Evolutionary conservation across 2,797 vertebrate genomes (phyloP), one percentile per base, ranked within the genome.

Genomic region (Pangasius larnaudii): DNA sequence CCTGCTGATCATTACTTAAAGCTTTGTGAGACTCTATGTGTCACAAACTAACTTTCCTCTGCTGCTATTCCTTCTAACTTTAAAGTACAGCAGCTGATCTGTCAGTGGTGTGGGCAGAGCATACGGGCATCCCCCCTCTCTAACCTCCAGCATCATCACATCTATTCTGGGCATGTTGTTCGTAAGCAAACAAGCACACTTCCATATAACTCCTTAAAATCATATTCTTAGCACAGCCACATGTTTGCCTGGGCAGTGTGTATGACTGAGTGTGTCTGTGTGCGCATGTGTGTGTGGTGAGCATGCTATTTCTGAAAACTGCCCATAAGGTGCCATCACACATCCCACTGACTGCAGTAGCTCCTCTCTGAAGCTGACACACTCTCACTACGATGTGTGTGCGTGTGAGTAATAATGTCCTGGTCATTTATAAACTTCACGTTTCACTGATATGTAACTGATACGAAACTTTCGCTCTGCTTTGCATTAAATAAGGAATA

Each of bases 261-360:
- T 89, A 87, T 85, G 80, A 90, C 81, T 80, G 86, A 75, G 79
- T 80, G 81, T 87, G 82, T 88, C 80, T 63, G 78, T 67, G 85
- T 87, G 88, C 78, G 80, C 53, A 85, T 91, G 88, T 82, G 85
- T 89, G 91, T 90, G 91, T 92, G 89, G 91, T 90, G 90, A 88
- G 89, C 88, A 83, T 77, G 89, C 91, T 90, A 91, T 89, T 92
- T 91, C 85, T 90, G 87, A 91, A 91, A 88, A 90, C 88, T 91
- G 88, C 88, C 90, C 90, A 92, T 91, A 92, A 91, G 90, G 88
- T 90, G 85, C 89, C 90, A 90, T 92, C 90, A 92, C 91, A 92
- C 92, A 89, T 92, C 91, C 91, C 91, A 92, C 91, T 90, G 89
- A 91, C 89, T 88, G 91, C 87, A 74, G 88, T 83, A 87, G 89